Conservation (phyloP, 2,797 vertebrate species). For the Corythornis leucogaster region DNA sequence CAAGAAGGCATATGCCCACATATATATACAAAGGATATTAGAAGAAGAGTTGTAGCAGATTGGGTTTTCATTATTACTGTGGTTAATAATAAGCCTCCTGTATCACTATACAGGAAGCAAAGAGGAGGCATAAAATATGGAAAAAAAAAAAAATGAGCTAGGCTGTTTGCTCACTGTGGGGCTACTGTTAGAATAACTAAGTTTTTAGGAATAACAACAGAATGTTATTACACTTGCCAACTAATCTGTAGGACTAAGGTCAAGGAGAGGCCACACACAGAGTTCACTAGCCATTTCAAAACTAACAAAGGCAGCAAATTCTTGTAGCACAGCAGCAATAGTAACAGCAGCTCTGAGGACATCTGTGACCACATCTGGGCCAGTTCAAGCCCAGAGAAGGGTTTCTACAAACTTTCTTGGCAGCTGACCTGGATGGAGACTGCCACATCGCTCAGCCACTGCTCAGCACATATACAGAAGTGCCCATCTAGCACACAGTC, state of each 20-base stretch:
- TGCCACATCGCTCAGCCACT: not conserved
- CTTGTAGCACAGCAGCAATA: not conserved
- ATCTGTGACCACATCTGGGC: not conserved
- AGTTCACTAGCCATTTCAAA: not conserved
- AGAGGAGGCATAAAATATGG: not conserved
- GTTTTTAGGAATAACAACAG: not conserved
- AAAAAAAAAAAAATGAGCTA: not conserved
- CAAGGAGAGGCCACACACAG: not conserved
- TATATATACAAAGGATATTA: not conserved
- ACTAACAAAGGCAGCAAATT: not conserved
- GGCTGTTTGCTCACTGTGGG: not conserved
- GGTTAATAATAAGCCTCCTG: not conserved
- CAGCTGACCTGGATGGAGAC: not conserved
- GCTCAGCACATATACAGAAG: not conserved
- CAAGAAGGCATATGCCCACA: not conserved
- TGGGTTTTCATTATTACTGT: not conserved
- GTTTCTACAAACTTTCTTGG: not conserved
- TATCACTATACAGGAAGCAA: not conserved
- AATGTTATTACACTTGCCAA: not conserved
- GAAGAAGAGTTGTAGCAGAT: not conserved
- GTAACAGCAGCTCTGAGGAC: not conserved
- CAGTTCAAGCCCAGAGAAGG: not conserved
- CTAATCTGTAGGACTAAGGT: not conserved
- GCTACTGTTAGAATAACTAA: not conserved
- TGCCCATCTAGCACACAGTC: not conserved